Evolutionary conservation across 1,140 invertebrate species (phyloP), one percentile per base, ranked within the genome.

Genomic region (Neelides sp.): DNA sequence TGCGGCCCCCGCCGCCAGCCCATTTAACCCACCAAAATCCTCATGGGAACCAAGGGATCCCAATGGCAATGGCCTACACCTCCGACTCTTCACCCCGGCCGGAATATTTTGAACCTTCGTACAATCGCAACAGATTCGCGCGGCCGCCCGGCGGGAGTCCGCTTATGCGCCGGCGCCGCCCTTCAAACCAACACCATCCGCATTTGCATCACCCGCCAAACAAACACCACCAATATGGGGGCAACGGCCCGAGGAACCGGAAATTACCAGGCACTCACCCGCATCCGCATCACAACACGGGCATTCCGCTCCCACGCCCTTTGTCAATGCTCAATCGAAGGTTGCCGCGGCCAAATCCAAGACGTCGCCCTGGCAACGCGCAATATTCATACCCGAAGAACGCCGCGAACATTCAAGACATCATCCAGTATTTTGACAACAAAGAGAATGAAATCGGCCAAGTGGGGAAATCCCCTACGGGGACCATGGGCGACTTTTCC

Each of bases 401-500:
- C 48, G 59, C 59, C n/a, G 55, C 40, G 24, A 61, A 54, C 45
- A 61, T 61, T 39, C 59, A 61, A 48, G 59, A 57, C 34, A 61
- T 61, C 35, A 32, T 61, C 7, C 52, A 23, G n/a, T 55, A 52
- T 39, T 57, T 61, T 36, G 28, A 61, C 19, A 37, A 41, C 15
- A 48, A 53, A 26, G 36, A 54, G 22, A 36, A 52, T 4, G 37
- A 52, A 28, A 32, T 40, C 0, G 41, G 40, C 0, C 26, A 28
- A 19, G 12, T 23, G 17, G 30, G 27, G 4, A 47, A 48, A 35
- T 15, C 32, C 1, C 34, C 15, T 0, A 19, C 10, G 19, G 2
- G 30, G 22, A 17, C 27, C 4, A 2, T 19, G 1, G 36, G 35
- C 0, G 51, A 44, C 13, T 51, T 61, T 22, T 61, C 59, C 7